These are phyloP conservation scores for Sus cebifrons DNA, from an alignment of 2,797 vertebrate genomes.

Conservation along the genomic window DNA sequence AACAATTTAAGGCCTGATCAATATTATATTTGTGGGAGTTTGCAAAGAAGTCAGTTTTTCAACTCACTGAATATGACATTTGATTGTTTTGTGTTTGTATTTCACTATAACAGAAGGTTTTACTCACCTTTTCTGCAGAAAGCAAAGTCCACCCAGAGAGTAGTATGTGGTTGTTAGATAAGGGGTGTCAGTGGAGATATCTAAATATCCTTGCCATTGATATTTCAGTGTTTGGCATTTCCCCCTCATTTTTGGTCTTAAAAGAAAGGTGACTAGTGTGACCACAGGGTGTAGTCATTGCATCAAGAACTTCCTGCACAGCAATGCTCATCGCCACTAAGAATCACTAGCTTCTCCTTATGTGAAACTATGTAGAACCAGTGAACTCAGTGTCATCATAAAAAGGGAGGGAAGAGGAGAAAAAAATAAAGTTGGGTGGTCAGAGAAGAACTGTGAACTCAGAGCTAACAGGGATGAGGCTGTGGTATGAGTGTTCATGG, in stretches of 20 bases:
- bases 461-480: not conserved
- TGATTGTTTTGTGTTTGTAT: conserved; percentile 43
- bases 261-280: not conserved
- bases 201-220: not conserved
- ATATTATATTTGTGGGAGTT: not conserved
- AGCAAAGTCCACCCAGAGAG: not conserved
- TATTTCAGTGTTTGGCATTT: not conserved
- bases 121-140: not conserved
- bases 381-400: not conserved
- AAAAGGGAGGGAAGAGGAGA: not conserved
- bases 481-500: not conserved
- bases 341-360: not conserved
- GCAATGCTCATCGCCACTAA: not conserved
- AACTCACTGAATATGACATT: conserved; percentile 1
- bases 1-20: not conserved
- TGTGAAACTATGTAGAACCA: not conserved
- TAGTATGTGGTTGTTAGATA: not conserved
- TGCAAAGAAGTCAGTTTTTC: not conserved
- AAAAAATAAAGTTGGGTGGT: not conserved
- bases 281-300: not conserved
- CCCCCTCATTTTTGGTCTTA: not conserved
- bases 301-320: not conserved
- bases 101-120: not conserved
- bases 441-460: not conserved
- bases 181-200: not conserved